Base-by-base conservation (phyloP, 2,797 vertebrate genomes). In the Epinephelus awoara region DNA sequence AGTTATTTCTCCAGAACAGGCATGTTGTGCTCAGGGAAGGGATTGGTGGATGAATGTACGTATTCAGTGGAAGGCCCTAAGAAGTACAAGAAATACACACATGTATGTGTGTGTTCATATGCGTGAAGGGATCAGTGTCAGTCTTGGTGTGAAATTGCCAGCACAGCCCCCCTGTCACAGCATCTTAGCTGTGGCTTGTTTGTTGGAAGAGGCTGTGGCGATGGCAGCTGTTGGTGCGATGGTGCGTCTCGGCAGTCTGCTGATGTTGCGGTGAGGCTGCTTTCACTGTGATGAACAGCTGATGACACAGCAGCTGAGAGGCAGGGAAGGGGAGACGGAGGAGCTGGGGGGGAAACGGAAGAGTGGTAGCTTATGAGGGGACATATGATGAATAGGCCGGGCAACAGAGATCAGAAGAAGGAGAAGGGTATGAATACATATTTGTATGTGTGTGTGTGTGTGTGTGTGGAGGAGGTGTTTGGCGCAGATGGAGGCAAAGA, bases 231-330 rank as follows among this genome's bases (percentile, higher is more conserved):
- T 14, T 29, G 65, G 46, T 51, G 59, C 51, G 21, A 18, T 8
- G 13, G 62, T 57, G 68, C 68, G 6, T 69, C 47, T 38, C 40
- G 8, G 23, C 64, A 58, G 72, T 67, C 61, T 67, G 74, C 51
- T 55, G 67, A 54, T 80, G 57, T 19, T 46, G 70, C 23, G 61
- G 46, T 13, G 54, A 71, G 67, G 64, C 67, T 72, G 70, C 63
- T 83, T 73, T 57, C 55, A 29, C 65, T 38, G 66, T 83, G 77
- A 85, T 82, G 68, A 85, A 76, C 80, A 80, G 83, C 71, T 75
- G 65, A 62, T 79, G 68, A 76, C 54, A 67, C 80, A 64, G 72
- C 46, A 59, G 66, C 69, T 21, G 67, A 70, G 67, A 61, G 65
- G 68, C 44, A 17, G 5, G 50, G 57, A 51, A 52, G 17, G 12